A percentile compares a stretch with the other conserved stretches of the same genome.
These are phyloP conservation scores for Ageneiosus marmoratus DNA, from an alignment of 2,113 vertebrate genomes.

Conservation along the genomic window DNA sequence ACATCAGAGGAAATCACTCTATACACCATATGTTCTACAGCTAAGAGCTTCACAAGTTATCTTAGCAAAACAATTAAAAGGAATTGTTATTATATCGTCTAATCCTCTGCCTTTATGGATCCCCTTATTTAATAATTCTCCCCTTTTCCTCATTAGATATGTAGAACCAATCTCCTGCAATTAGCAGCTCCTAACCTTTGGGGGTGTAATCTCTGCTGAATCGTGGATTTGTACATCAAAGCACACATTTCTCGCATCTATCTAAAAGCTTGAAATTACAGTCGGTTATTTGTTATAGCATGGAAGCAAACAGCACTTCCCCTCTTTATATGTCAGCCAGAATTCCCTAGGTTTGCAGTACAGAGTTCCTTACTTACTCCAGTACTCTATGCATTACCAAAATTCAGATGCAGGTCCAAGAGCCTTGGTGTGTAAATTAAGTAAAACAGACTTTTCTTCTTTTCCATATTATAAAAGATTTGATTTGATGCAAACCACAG, in stretches of 20 bases:
- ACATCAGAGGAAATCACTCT: slow-evolving; percentile 23
- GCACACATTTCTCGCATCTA: slow-evolving; percentile 69
- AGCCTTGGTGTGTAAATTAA: slow-evolving; percentile 58
- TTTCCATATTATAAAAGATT: slow-evolving; percentile 59
- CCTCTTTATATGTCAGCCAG: slow-evolving; percentile 74
- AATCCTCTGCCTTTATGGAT: slow-evolving; percentile 71
- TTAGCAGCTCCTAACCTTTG: slow-evolving; percentile 81
- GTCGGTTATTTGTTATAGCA: slow-evolving; percentile 77
- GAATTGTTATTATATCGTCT: slow-evolving; percentile 62
- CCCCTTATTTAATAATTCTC: slow-evolving; percentile 74
- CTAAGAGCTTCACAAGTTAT: slow-evolving; percentile 32
- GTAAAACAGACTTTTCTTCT: slow-evolving; percentile 52
- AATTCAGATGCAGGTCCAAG: slow-evolving; percentile 69
- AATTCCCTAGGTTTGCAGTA: slow-evolving; percentile 78
- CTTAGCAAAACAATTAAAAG: slow-evolving; percentile 31
- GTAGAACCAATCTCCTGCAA: slow-evolving; percentile 78
- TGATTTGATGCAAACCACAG: slow-evolving; percentile 59
- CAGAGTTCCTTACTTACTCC: slow-evolving; percentile 79
- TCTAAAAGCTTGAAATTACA: slow-evolving; percentile 75
- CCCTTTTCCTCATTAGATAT: slow-evolving; percentile 75
- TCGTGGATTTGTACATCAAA: slow-evolving; percentile 84
- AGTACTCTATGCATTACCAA: slow-evolving; percentile 68
- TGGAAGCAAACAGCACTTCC: slow-evolving; percentile 72
- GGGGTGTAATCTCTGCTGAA: slow-evolving; percentile 80
- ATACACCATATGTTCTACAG: slow-evolving; percentile 17